Base-by-base conservation (phyloP, 2,888 invertebrate species). In the Rhagonycha lutea region DNA sequence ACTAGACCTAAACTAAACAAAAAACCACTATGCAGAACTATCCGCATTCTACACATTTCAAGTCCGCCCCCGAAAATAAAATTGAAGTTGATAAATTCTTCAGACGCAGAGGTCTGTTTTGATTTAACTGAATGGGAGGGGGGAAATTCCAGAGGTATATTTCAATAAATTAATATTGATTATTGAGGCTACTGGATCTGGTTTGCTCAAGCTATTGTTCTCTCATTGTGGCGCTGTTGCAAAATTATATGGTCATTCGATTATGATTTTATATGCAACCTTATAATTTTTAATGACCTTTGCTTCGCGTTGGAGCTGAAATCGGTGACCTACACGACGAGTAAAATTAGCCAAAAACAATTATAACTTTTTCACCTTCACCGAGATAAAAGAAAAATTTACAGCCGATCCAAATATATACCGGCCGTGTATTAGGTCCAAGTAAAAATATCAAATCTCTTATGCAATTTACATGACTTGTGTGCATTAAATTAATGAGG, bases 371-470 rank as follows among this genome's bases (percentile, higher is more conserved):
- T 70, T 78, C 72, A 77, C 74, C 72, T 78, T 78, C 73, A 72
- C 78, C 78, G 75, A 73, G 60, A 61, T 78, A 65, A 68, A 29
- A 60, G 24, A 47, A 47, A 47, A 47, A 47, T 47, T 47, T 67
- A 63, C 72, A 73, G 69, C 73, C 67, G 70, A 68, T 72, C 70
- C 47, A 47, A 47, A 47, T 47, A 47, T n/a, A 47, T 69, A 65
- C 72, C 24, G 61, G 12, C 26, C 69, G 26, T 73, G 69, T 75
- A 70, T 61, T 74, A 74, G 72, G 70, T 78, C 77, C 77, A 79
- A 78, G 80, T 76, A 81, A 81, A 78, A 81, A 79, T 79, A 81
- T 81, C 79, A 77, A 79, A 78, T 78, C 65, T 69, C 62, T 82
- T 82, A 73, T 78, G 78, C 75, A 82, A 82, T 65, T 63, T 28